Evolutionary conservation across 2,113 vertebrate genomes (phyloP), one percentile per base, ranked within the genome.

Genomic region (Corvus cornix): DNA sequence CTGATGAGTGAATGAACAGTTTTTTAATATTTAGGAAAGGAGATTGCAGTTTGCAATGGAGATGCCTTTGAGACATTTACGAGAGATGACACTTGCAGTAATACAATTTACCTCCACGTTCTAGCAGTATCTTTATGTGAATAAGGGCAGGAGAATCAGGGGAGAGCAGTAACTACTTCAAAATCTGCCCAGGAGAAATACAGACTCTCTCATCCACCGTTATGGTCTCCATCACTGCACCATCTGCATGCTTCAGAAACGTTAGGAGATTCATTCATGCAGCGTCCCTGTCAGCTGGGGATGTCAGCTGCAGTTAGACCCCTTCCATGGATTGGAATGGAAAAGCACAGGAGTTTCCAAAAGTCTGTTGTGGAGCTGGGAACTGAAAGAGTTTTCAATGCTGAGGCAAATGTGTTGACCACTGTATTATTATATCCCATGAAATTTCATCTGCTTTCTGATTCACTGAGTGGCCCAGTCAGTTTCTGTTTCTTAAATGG

Each of bases 261-360:
- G 44, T 73, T 6, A 37, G 52, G 21, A 55, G 17, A 52, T 76
- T 44, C 44, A 30, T 64, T 58, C 20, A 37, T 33, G 58, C 31
- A 66, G 2, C 35, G 14, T 30, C 31, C 27, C 39, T 23, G 44
- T 28, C 44, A 70, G 33, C 41, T 63, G 52, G 19, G 39, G 9
- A 46, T 31, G 39, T 41, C 39, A 41, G 39, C 43, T 89, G 62
- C 53, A 75, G 22, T 39, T 48, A 12, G 26, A 39, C 0, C 14
- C 27, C 6, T 55, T 55, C 39, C 5, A 10, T 20, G 39, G 74
- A 2, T 0, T 37, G n/a, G 31, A 68, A 56, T 31, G 1, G 3
- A 44, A 85, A 79, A 85, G 12, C 58, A n/a, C 4, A 27, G 31
- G 60, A 55, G 13, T 51, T 74, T 84, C 70, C 35, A 26, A 44